Base-by-base conservation (phyloP, 2,113 vertebrate genomes). In the Onychostoma macrolepis region DNA sequence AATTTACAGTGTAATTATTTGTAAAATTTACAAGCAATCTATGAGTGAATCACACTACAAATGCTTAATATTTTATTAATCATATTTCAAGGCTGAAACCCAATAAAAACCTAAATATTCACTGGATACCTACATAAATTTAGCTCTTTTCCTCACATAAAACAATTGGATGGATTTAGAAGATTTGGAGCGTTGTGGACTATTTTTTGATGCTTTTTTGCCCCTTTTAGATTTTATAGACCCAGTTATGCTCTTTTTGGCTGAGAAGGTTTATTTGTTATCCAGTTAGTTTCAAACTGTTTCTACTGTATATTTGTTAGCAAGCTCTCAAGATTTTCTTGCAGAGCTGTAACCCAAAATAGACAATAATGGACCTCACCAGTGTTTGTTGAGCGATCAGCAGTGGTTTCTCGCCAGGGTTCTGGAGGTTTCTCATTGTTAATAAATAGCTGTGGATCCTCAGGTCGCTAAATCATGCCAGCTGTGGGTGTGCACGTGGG, bases 401-500 rank as follows among this genome's bases (percentile, higher is more conserved):
- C 80, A 53, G 15, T 85, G 58, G 84, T 43, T 72, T 45, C 61
- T 74, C 67, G n/a, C 15, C 24, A 56, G 33, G 65, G 67, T 76
- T 71, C 33, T 81, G 50, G 63, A 58, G 85, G 19, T 56, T 84
- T 84, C 43, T 74, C 48, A 74, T 36, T 38, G 21, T 24, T 58
- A 61, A 81, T 72, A 85, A 80, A 88, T 80, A 80, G 36, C 76
- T 58, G 82, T 88, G 71, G 50, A 85, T 86, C 53, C 82, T 24
- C 33, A 45, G 38, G 56, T 77, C 7, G 65, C 26, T 43, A 85
- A 65, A 56, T 83, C 43, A 17, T 36, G 87, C 88, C 94, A 94
- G 93, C 93, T 93, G 92, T 90, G 85, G 90, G 85, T 91, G 67
- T 92, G 80, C 91, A 85, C 86, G 87, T 88, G 87, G 76, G 82